Base-by-base conservation (phyloP, 1,140 invertebrate genomes). In the Theocolax elegans region DNA sequence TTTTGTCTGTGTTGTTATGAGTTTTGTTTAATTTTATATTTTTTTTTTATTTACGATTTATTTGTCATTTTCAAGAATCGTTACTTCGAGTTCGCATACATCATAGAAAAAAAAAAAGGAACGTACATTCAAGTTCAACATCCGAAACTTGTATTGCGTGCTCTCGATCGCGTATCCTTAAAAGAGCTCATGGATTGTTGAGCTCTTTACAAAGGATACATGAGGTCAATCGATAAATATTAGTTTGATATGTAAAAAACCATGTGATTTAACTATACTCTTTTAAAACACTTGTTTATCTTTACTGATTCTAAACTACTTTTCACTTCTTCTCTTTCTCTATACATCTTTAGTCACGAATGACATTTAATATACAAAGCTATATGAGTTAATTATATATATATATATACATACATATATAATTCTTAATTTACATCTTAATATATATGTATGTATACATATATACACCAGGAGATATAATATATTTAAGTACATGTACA, bases 1-100 rank as follows among this genome's bases (percentile, higher is more conserved):
- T n/a, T n/a, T 49, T 49, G 46, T 12, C 21, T 29, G 29, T n/a
- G 10, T 13, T 9, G 13, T 53, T 7, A 13, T 29, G 29, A 29
- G 2, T 29, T 8, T n/a, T 53, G 35, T 64, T 31, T 15, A 31
- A 29, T 46, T 46, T 8, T 29, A 17, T 25, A 49, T 19, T 42
- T 19, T 42, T 17, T n/a, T 65, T 65, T 38, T 25, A 17, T 25
- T 53, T 2, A 19, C 27, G 7, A 6, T 42, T 65, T 35, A n/a
- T 56, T 66, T 35, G 7, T 12, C 13, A 29, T 66, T 54, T 27
- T 4, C 23, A 19, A 68, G 60, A 2, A 23, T 60, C 69, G 60
- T 71, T 71, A 71, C 69, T 71, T 71, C 69, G 69, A 71, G 69
- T 71, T 71, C 69, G 53, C 60, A 71, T 15, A 9, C 15, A 12